Base-by-base conservation (phyloP, 37 sponge, comb jelly and placozoan genomes). In the Ephydatia muelleri region DNA sequence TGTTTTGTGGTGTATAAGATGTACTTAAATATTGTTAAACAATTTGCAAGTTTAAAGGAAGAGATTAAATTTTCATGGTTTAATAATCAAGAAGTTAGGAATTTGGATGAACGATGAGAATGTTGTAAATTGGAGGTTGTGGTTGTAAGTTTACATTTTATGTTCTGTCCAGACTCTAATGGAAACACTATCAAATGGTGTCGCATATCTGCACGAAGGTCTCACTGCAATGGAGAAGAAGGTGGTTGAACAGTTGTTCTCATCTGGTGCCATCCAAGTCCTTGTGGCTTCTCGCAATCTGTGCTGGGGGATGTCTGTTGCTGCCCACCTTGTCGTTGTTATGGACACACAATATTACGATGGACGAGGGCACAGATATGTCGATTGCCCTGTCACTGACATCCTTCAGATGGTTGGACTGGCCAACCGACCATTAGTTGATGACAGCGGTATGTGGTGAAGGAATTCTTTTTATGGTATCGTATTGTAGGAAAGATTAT, bases 291-390 rank as follows among this genome's bases (percentile, higher is more conserved):
- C 99, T 0, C 77, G 91, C 32, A 91, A 72, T 83, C 84, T 99
- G 35, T 91, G 92, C 73, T 99, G 95, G 97, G 94, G 90, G 1
- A 83, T 97, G 71, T 78, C 37, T 22, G 78, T 90, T 73, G 88
- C 83, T 25, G 86, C 96, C 36, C 90, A 99, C 78, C 91, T 99
- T n/a, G 94, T 95, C 31, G 89, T 99, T 38, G 72, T 99, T 85
- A 96, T 99, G 95, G 99, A 99, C 77, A 99, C 99, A 36, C 97
- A 97, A 85, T 96, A 92, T 81, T 99, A 92, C 77, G 99, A 99
- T 78, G 99, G 99, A 2, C 67, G 92, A 67, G 90, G 90, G 29
- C 99, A 99, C 93, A 90, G 92, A 92, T 99, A 99, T 74, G 97
- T 97, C 39, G 99, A 99, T 91, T 97, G 95, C 65, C 92, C 95